Evolutionary conservation across 2,888 invertebrate genomes (phyloP), one percentile per base, ranked within the genome.

Genomic region (Eubasilissa splendida): DNA sequence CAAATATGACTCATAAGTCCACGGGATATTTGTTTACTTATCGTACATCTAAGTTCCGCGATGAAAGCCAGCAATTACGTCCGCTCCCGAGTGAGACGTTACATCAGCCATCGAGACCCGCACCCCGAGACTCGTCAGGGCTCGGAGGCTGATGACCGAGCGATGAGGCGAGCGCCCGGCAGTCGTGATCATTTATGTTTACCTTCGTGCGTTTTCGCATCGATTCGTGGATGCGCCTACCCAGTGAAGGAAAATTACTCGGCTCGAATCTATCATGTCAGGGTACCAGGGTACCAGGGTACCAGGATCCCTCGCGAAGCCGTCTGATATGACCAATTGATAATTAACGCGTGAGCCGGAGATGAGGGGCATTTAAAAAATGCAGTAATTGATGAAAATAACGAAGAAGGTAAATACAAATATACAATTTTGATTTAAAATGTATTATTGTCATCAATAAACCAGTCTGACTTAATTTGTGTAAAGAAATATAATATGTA

Each of bases 101-200:
- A 42, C 50, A 42, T n/a, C n/a, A 50, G 68, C 68, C 50, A 50
- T 50, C 50, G 12, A n/a, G 50, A 33, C 42, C 33, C 52, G 14
- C 33, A 7, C 50, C 66, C 42, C 12, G 1, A 50, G n/a, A n/a
- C 50, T 12, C 33, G 50, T 14, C 60, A 63, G 12, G 63, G 68
- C 42, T 50, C 12, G 22, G 66, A 66, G n/a, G 66, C 42, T 66
- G 66, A 66, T 66, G 66, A 50, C 66, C 42, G 42, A 66, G 22
- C 22, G 22, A 22, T 22, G 22, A 22, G 22, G 22, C 22, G 42
- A 7, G 42, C 42, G 42, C 42, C 3, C 42, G 14, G 68, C n/a
- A 68, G 68, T 68, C 68, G 68, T 68, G 68, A 68, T 52, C 68
- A n/a, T 68, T 68, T 42, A 66, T 66, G 42, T 66, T 66, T 68